Evolutionary conservation across 2,113 vertebrate genomes (phyloP).

Genomic region (Anhinga anhinga): DNA sequence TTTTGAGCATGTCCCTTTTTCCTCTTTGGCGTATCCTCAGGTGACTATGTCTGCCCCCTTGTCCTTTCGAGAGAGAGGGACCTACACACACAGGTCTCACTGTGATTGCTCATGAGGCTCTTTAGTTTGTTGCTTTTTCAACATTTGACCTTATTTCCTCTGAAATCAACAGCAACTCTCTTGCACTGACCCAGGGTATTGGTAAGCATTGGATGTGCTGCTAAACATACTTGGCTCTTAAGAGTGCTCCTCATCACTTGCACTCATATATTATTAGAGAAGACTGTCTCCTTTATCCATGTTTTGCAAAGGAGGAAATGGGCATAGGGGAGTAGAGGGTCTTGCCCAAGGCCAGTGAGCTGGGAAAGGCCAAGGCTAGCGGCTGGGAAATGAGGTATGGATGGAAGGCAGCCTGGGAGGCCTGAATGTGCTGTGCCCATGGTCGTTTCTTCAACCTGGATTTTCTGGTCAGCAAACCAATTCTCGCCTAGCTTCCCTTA

Average conservation of each 20-base stretch:
- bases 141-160: not conserved
- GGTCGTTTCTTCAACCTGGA: not conserved
- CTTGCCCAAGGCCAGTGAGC: not conserved
- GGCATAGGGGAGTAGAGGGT: not conserved
- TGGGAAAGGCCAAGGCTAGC: not conserved
- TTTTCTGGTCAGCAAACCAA: not conserved
- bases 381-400: not conserved
- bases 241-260: not conserved
- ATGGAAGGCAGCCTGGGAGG: not conserved
- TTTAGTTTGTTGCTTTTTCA: not conserved
- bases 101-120: not conserved
- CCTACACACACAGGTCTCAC: not conserved
- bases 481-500: not conserved
- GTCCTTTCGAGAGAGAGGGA: not conserved
- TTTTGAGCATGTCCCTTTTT: not conserved
- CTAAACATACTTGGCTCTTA: not conserved
- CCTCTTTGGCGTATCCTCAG: not conserved
- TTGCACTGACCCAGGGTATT: not conserved
- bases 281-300: not conserved
- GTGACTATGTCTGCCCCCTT: not conserved
- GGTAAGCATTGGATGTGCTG: not conserved
- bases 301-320: not conserved
- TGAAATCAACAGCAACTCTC: not conserved
- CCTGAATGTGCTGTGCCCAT: fast-evolving
- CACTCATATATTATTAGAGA: not conserved